phyloP scores from a whole-genome alignment of 2,113 vertebrate species.

The Arothron firmamentum region DNA sequence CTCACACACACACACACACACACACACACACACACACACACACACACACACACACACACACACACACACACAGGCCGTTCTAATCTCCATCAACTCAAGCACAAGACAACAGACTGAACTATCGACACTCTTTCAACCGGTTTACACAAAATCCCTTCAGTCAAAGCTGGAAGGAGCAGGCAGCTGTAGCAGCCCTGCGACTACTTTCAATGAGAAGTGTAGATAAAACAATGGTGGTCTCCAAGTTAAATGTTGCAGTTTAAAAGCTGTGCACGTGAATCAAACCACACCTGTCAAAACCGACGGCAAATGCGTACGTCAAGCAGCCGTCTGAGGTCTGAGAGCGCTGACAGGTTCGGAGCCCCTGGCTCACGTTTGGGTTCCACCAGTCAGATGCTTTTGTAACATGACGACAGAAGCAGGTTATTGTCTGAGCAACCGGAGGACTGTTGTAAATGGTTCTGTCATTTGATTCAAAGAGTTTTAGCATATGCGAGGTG shows the following conservation, averaged over 20 bases:
- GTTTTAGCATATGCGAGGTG: background rate
- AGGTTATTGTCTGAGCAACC: conserved; percentile 27
- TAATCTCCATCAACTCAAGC: too few relatives aligned
- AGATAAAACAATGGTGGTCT: background rate
- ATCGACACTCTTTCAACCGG: too few relatives aligned
- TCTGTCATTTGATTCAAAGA: conserved; percentile 37
- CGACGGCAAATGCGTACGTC: background rate
- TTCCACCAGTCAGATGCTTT: background rate
- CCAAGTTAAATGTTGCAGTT: background rate
- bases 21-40: too few relatives aligned
- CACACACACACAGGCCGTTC: too few relatives aligned
- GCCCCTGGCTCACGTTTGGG: background rate
- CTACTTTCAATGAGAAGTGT: background rate
- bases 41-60: too few relatives aligned
- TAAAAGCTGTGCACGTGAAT: background rate
- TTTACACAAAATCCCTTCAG: too few relatives aligned
- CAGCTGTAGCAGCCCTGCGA: too few relatives aligned
- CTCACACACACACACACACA: too few relatives aligned
- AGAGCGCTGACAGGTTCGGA: background rate
- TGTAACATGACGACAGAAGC: conserved; percentile 5
- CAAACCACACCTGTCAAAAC: background rate
- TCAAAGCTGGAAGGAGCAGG: too few relatives aligned
- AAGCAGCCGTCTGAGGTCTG: background rate
- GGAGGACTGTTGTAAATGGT: conserved; percentile 20
- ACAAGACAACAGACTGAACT: too few relatives aligned